Evolutionary conservation across 1,140 invertebrate species (phyloP), one percentile per base, ranked within the genome.

Genomic region (Zophobas atratus): DNA sequence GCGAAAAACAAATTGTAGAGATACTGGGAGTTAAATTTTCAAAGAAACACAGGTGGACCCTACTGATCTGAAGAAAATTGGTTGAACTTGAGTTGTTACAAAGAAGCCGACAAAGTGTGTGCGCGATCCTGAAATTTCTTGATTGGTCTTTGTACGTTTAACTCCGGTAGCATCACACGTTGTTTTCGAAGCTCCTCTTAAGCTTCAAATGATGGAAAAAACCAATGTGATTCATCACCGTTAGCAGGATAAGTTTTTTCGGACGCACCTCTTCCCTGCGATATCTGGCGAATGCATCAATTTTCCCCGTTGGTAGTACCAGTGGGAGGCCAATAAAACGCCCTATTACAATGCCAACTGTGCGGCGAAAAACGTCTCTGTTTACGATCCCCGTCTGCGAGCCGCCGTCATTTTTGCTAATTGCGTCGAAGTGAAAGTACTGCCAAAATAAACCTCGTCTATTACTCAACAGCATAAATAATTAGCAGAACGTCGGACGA

Each of bases 401-500:
- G 36, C 34, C 38, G 60, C 43, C n/a, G 60, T 67, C 60, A 67
- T 67, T 67, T 67, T 67, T 67, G 60, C 60, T 67, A 67, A 67
- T 67, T 67, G 60, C n/a, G 32, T 38, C 2, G 38, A 67, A 67
- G 60, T 67, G 60, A 67, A 67, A 67, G 60, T 67, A 67, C 43
- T 67, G 60, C 60, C 60, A 67, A 67, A 67, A 67, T 67, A 67
- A 67, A 67, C 60, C 39, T 32, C 41, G 60, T 67, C 38, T 67
- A 43, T 67, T 67, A 67, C 60, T 67, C 60, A 67, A 67, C 60
- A 67, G 60, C 60, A 67, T 67, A 67, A 67, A 67, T 67, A 67
- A 67, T 67, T 67, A 67, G 60, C 60, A 63, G 57, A 63, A 63
- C 57, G 57, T 63, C 57, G 49, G 49, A 51, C 49, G 60, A 67